These are phyloP conservation scores for Planiliza haematocheilus DNA, from an alignment of 2,113 vertebrate genomes.

Conservation along the genomic window DNA sequence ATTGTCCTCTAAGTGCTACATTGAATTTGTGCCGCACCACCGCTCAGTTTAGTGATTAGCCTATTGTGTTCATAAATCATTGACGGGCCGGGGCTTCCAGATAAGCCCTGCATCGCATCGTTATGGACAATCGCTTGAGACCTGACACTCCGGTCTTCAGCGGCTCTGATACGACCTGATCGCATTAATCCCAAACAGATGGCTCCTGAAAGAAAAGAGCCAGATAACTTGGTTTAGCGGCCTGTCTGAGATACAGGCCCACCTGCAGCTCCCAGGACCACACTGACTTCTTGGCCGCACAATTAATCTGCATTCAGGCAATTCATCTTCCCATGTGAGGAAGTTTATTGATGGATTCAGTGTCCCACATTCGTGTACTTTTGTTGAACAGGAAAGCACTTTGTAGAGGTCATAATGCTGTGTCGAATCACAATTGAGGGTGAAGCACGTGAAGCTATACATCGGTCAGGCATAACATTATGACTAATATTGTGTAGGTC, in stretches of 20 bases:
- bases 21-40: slow-evolving; percentile 26
- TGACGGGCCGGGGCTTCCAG: slow-evolving; percentile 8
- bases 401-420: too few species aligned
- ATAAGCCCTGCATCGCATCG: slow-evolving; percentile 28
- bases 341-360: too few species aligned
- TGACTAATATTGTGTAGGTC: too few species aligned
- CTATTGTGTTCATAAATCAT: slow-evolving; percentile 30
- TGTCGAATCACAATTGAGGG: background rate
- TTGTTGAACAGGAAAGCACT: background rate
- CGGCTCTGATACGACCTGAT: slow-evolving; percentile 44
- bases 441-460: background rate
- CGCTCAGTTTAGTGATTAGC: slow-evolving; percentile 20
- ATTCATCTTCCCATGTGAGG: slow-evolving; percentile 4
- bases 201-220: slow-evolving; percentile 43
- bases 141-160: slow-evolving; percentile 30
- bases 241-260: slow-evolving; percentile 50
- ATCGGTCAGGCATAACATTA: too few species aligned
- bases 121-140: slow-evolving; percentile 29
- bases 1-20: slow-evolving; percentile 16
- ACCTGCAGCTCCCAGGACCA: slow-evolving; percentile 64
- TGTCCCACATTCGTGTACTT: slow-evolving; percentile 15
- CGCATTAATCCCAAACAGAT: slow-evolving; percentile 63
- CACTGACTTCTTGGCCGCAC: slow-evolving; percentile 2
- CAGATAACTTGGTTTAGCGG: slow-evolving; percentile 56
- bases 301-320: slow-evolving; percentile 22